Conservation (phyloP, 37 sponge, comb jelly and placozoan species). For the Axinella damicornis region DNA sequence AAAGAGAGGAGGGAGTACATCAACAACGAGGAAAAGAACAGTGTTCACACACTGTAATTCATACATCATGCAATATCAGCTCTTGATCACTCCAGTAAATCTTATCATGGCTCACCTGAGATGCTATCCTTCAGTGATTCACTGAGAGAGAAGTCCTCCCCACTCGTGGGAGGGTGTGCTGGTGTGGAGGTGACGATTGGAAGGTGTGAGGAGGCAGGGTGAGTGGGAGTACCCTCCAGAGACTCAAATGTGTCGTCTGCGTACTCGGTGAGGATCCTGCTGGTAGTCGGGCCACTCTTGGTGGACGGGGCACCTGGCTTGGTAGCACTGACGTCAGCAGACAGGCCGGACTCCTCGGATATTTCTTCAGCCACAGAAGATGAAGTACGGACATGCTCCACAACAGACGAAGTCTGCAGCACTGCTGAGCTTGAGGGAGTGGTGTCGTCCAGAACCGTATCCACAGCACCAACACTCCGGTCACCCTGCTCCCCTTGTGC, state of each 20-base stretch:
- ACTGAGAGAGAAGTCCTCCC: no score
- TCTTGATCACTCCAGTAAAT: no score
- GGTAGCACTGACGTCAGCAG: no score
- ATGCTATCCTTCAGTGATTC: conserved; percentile 6
- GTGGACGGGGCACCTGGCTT: background rate
- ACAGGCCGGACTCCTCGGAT: background rate
- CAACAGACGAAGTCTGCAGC: no score
- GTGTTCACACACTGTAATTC: no score
- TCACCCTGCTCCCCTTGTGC: no score
- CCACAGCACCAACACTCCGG: no score
- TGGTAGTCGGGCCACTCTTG: background rate
- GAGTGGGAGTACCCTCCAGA: background rate
- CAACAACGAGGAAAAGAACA: no score
- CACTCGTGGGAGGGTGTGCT: background rate
- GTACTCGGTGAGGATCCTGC: conserved; percentile 12
- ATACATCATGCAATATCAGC: no score
- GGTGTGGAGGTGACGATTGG: conserved; percentile 8
- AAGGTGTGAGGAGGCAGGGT: background rate
- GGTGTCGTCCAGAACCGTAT: no score
- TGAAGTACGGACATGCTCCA: background rate
- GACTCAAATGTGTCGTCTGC: conserved; percentile 49
- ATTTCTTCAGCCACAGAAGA: conserved; percentile 27
- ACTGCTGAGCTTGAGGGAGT: no score
- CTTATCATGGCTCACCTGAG: conserved; percentile 9
- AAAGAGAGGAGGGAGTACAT: background rate